Base-by-base conservation (phyloP, 2,797 vertebrate species). In the Cyclura pinguis region DNA sequence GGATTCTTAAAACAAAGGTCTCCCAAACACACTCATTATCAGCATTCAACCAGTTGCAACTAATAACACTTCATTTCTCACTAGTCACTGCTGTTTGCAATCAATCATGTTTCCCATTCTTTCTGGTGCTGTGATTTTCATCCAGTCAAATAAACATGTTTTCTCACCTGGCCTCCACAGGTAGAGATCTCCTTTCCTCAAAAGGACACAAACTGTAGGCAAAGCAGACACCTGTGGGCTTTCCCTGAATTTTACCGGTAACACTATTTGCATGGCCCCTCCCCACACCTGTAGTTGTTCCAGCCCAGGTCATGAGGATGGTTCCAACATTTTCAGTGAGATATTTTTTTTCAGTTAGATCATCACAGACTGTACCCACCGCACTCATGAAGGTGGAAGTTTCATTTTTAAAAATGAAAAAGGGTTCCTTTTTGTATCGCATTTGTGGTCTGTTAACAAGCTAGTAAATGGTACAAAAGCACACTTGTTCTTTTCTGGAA, bases 251-350 rank as follows among this genome's bases (percentile, higher is more conserved):
- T 38, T 64, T 67, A 57, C 50, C 4, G 55, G 90, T 35, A 86
- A 85, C 59, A 64, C 76, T 85, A 18, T 89, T 84, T 27, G 76
- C 69, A 67, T 0, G 12, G 93, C 88, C 88, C 91, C 91, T 92
- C 94, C 95, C 92, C 29, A 85, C 89, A 52, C 24, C 80, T 10
- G 89, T 82, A 5, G 84, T 12, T 88, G 86, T 86, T 86, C 85
- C 92, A 13, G 0, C 87, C 88, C 86, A 84, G 6, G 67, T 84
- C 91, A 92, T 92, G 94, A 89, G 93, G 12, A 38, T 0, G 86
- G 77, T 77, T 88, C 91, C 67, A 87, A 85, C 88, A 87, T 93
- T 88, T 92, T 55, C 35, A 69, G 38, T 0, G 62, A 84, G 87
- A 88, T n/a, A 5, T 27, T 92, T 92, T 91, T n/a, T 73, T 80